A percentile compares a stretch with the other conserved stretches of the same genome.
Evolutionary conservation across 2,113 vertebrate species (phyloP).

Genomic region (Psammodynastes pulverulentus): DNA sequence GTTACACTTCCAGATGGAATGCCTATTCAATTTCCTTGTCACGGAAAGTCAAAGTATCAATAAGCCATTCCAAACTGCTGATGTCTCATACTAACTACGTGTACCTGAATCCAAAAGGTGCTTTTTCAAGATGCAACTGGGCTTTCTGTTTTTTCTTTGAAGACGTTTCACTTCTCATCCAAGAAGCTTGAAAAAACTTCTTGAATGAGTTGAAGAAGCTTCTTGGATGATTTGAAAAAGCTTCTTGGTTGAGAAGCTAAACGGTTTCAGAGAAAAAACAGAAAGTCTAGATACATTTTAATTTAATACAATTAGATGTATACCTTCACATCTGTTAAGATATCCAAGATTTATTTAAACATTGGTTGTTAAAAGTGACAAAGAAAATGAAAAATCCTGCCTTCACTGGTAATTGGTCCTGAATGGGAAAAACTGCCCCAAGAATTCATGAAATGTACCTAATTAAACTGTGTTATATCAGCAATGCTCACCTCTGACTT

Average conservation of each 20-base stretch:
- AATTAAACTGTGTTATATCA: background rate
- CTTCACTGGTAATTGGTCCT: background rate
- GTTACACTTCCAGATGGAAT: background rate
- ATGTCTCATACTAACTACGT: too few species aligned
- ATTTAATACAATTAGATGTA: slow-evolving; percentile 8
- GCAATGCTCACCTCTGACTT: background rate
- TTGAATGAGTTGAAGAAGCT: too few species aligned
- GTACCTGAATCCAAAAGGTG: background rate
- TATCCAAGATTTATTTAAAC: too few species aligned
- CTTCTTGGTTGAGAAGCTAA: too few species aligned
- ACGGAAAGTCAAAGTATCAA: background rate
- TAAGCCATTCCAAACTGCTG: background rate
- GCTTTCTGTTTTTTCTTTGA: too few species aligned
- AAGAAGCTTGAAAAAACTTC: too few species aligned
- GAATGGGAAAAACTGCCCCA: background rate
- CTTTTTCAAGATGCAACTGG: too few species aligned
- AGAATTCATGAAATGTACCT: background rate
- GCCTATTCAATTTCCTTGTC: background rate
- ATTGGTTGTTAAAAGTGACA: slow-evolving; percentile 18
- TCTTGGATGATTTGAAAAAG: too few species aligned
- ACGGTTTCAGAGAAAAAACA: too few species aligned
- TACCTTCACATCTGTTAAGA: background rate
- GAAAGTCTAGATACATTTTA: background rate
- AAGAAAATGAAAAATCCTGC: background rate
- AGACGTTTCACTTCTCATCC: too few species aligned